Evolutionary conservation across 1,140 invertebrate species (phyloP).

Genomic region (Metopolophium dirhodum): DNA sequence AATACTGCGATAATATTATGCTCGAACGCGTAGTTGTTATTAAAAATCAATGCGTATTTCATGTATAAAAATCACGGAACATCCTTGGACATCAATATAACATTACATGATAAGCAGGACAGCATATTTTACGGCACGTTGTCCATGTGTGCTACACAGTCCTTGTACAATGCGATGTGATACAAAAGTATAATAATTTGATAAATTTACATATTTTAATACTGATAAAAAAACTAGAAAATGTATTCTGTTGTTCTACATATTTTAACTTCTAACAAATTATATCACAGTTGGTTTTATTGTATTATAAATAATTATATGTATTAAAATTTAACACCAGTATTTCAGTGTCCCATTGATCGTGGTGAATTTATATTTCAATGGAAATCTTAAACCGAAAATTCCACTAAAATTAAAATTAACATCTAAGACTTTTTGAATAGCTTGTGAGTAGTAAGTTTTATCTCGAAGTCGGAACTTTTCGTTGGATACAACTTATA

Average conservation of each 20-base stretch:
- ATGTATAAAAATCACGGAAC: background rate
- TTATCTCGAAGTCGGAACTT: background rate
- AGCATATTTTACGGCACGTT: background rate
- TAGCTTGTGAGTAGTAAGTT: background rate
- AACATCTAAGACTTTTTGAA: slow-evolving; percentile 27
- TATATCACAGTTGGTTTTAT: background rate
- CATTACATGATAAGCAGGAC: background rate
- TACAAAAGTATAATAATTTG: background rate
- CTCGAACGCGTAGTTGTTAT: background rate
- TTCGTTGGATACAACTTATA: background rate
- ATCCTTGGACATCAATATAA: no score
- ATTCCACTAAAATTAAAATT: background rate
- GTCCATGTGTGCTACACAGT: no score
- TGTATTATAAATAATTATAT: background rate
- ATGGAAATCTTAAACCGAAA: background rate
- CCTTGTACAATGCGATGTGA: no score
- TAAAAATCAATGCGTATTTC: background rate
- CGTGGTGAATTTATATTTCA: background rate
- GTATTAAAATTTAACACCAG: background rate
- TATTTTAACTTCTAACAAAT: background rate
- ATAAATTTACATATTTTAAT: background rate
- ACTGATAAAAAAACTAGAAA: background rate
- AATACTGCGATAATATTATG: background rate
- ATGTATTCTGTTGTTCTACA: background rate
- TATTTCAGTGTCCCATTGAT: background rate